These are phyloP conservation scores for Protobothrops flavoviridis DNA, from an alignment of 2,113 vertebrate genomes.

Conservation along the genomic window DNA sequence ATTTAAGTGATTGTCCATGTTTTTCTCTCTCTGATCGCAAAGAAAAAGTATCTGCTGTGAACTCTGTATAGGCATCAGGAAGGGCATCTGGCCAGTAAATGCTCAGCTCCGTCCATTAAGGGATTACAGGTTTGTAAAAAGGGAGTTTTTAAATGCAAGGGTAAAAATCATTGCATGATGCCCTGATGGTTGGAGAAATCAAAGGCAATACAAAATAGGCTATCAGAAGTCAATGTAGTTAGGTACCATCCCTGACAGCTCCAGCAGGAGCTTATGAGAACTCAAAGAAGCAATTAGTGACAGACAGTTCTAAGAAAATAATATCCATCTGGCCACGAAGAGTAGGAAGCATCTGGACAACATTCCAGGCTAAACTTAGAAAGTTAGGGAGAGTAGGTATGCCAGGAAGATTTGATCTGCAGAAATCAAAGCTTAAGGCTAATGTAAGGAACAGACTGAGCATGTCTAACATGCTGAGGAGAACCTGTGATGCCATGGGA, in stretches of 20 bases:
- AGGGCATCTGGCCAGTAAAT: neutral
- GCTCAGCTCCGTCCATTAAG: neutral
- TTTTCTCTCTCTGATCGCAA: neutral
- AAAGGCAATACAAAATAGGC: neutral
- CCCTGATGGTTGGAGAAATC: neutral
- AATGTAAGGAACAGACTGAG: neutral
- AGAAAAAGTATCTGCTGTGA: neutral
- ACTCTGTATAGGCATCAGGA: neutral
- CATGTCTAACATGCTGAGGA: neutral
- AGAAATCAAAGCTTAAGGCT: neutral
- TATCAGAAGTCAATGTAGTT: neutral
- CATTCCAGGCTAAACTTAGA: neutral
- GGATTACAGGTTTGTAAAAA: neutral
- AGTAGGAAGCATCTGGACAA: neutral
- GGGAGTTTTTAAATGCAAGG: neutral
- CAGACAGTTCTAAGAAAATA: neutral
- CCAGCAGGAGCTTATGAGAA: neutral
- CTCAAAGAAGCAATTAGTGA: neutral
- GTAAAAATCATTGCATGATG: neutral
- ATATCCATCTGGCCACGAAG: neutral
- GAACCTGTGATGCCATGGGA: neutral
- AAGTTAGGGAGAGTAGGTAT: neutral
- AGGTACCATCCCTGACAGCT: neutral
- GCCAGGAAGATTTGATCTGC: neutral
- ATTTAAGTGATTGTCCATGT: too few species aligned